phyloP scores from a whole-genome alignment of 2,888 invertebrate genomes.

The Drosophila mercatorum region DNA sequence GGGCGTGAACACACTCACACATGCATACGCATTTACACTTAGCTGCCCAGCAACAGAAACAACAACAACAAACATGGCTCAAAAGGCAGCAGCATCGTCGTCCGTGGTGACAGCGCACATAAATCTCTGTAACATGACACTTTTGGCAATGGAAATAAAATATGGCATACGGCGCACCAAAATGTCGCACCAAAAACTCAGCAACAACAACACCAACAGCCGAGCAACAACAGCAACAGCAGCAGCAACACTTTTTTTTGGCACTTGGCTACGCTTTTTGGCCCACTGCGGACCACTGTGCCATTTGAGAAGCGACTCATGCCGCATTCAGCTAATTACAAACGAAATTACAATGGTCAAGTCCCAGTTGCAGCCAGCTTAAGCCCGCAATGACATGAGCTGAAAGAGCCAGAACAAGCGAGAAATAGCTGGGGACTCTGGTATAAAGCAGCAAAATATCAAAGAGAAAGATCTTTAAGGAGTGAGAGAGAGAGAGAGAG shows the following conservation, averaged over 20 bases:
- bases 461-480: too few species aligned
- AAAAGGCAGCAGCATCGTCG: slow-evolving; percentile 64
- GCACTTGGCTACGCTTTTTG: slow-evolving; percentile 45
- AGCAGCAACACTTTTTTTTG: slow-evolving; percentile 38
- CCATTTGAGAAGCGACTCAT: slow-evolving; percentile 60
- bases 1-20: slow-evolving; percentile 62
- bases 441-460: not conserved
- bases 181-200: slow-evolving; percentile 79
- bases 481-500: too few species aligned
- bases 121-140: slow-evolving; percentile 85
- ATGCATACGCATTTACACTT: slow-evolving; percentile 18
- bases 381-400: slow-evolving; percentile 41
- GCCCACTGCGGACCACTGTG: slow-evolving; percentile 61
- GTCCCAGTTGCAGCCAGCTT: slow-evolving; percentile 30
- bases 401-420: slow-evolving; percentile 8
- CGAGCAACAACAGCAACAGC: slow-evolving; percentile 28
- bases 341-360: slow-evolving; percentile 72
- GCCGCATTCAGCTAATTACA: slow-evolving; percentile 76
- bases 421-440: not conserved
- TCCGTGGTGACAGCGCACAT: slow-evolving; percentile 79
- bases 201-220: slow-evolving; percentile 32
- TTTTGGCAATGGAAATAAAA: slow-evolving; percentile 85
- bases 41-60: slow-evolving; percentile 21
- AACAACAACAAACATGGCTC: slow-evolving; percentile 59
- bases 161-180: slow-evolving; percentile 81